Evolutionary conservation across 1,140 invertebrate species (phyloP).

Genomic region (Cydia pomonella): DNA sequence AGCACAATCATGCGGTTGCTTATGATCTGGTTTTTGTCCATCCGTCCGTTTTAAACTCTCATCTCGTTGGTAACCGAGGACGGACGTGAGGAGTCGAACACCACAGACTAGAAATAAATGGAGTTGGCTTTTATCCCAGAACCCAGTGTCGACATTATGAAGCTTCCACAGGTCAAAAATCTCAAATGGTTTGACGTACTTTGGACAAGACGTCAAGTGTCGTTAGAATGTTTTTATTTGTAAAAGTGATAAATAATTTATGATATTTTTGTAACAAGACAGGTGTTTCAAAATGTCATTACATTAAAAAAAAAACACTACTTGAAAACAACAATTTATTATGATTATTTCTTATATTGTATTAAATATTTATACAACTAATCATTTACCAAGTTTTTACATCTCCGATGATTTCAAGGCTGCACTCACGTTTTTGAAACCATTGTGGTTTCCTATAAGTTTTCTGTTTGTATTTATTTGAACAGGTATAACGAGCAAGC

Average conservation of each 20-base stretch:
- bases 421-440: conserved; percentile 9
- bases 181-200: too few relatives aligned
- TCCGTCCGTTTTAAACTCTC: conserved; percentile 47
- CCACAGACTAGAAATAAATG: conserved; percentile 7
- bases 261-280: too few relatives aligned
- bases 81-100: conserved; percentile 52
- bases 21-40: conserved; percentile 56
- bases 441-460: conserved; percentile 23
- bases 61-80: conserved; percentile 56
- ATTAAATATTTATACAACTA: too few relatives aligned
- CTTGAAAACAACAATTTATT: too few relatives aligned
- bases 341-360: too few relatives aligned
- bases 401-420: neutral
- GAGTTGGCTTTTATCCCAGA: neutral
- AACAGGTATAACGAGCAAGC: conserved; percentile 21
- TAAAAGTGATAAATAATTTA: too few relatives aligned
- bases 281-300: too few relatives aligned
- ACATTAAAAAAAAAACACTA: too few relatives aligned
- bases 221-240: too few relatives aligned
- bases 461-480: conserved; percentile 31
- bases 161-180: too few relatives aligned
- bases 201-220: too few relatives aligned
- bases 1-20: conserved; percentile 54
- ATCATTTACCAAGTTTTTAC: too few relatives aligned
- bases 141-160: neutral